phyloP scores from a whole-genome alignment of 1,140 invertebrate genomes.

The Platyscapa corneri region DNA sequence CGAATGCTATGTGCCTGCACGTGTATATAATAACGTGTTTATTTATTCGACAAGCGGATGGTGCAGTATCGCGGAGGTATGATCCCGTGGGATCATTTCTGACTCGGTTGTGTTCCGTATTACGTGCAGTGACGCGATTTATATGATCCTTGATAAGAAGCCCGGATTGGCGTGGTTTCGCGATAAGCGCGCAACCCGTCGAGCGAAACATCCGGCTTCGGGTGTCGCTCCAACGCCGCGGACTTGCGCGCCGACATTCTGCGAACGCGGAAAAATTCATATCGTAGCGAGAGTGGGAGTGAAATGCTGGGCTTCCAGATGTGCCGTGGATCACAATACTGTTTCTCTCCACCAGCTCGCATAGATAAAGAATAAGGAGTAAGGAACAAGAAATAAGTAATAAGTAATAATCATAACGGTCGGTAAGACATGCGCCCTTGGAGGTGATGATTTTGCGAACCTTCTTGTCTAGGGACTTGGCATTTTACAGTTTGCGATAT shows the following conservation, averaged over 20 bases:
- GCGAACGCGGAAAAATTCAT: slow-evolving; percentile 48
- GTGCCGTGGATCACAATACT: too few species aligned
- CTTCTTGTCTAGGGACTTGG: not conserved
- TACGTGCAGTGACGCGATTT: slow-evolving; percentile 55
- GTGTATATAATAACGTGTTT: slow-evolving; percentile 3
- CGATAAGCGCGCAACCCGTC: slow-evolving; percentile 53
- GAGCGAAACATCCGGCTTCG: slow-evolving; percentile 48
- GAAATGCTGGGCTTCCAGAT: too few species aligned
- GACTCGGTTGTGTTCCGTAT: slow-evolving; percentile 44
- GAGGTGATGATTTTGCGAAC: not conserved
- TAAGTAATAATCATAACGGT: slow-evolving; percentile 45
- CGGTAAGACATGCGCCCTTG: too few species aligned
- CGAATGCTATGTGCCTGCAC: not conserved
- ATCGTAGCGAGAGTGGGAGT: slow-evolving; percentile 2
- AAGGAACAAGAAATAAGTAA: too few species aligned
- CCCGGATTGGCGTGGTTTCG: not conserved
- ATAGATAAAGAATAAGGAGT: too few species aligned
- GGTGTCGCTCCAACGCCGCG: slow-evolving; percentile 50
- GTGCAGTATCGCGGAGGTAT: not conserved
- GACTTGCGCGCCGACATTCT: not conserved
- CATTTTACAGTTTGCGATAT: not conserved
- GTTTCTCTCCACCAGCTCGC: not conserved
- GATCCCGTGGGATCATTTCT: slow-evolving; percentile 57
- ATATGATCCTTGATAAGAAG: slow-evolving; percentile 53
- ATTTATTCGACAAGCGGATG: slow-evolving; percentile 22